phyloP scores from a whole-genome alignment of 2,113 vertebrate genomes.

The Pituophis catenifer region DNA sequence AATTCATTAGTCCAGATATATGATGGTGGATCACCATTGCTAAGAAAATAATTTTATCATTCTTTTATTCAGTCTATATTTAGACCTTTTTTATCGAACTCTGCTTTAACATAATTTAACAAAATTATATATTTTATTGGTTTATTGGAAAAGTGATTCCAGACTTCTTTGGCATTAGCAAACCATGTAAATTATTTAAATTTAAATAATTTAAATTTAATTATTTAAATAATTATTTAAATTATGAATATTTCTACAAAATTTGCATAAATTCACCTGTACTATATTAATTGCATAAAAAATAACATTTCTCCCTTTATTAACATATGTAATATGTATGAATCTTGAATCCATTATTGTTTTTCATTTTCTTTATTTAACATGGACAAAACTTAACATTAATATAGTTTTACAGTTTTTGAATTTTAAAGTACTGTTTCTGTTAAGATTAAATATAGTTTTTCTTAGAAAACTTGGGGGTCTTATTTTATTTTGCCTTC shows the following conservation, averaged over 20 bases:
- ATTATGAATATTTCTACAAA: conserved; percentile 23
- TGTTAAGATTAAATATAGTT: conserved; percentile 37
- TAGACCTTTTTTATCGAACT: not conserved
- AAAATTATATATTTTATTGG: not conserved
- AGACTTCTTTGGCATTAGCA: not conserved
- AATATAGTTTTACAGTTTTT: conserved; percentile 29
- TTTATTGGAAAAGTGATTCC: conserved; percentile 2
- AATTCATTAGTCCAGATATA: not conserved
- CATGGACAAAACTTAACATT: not conserved
- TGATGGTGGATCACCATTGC: not conserved
- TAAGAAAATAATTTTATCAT: not conserved
- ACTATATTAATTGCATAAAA: conserved; percentile 30
- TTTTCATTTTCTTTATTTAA: conserved; percentile 42
- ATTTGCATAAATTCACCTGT: conserved; percentile 38
- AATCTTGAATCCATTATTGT: conserved; percentile 45
- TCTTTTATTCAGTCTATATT: not conserved
- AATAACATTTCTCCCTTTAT: conserved; percentile 44
- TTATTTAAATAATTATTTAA: too few species aligned
- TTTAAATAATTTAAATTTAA: too few species aligned
- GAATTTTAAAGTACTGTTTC: conserved; percentile 42
- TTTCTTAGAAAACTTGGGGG: conserved; percentile 20
- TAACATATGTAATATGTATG: conserved; percentile 43
- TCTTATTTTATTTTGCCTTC: conserved; percentile 27
- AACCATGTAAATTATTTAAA: not conserved
- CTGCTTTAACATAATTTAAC: not conserved